phyloP scores from a whole-genome alignment of 2,797 vertebrate species.

The Eulemur rubriventer region DNA sequence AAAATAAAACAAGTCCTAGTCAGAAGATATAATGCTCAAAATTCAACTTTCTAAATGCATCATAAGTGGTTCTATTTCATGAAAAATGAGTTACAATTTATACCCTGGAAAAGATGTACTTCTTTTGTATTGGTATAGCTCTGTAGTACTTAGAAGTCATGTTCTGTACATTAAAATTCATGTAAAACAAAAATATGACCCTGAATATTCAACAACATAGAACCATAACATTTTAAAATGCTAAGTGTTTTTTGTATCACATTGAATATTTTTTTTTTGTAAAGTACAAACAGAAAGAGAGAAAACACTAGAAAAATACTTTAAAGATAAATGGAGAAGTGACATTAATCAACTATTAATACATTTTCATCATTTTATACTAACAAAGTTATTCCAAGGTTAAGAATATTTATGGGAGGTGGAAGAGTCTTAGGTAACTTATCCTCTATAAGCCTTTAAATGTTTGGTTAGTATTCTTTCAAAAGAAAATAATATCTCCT shows the following conservation, averaged over 20 bases:
- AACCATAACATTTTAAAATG: conserved; percentile 39
- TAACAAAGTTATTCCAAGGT: conserved; percentile 25
- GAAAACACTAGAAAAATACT: not conserved
- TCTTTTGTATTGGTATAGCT: not conserved
- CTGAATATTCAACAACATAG: not conserved
- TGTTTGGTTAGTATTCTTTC: not conserved
- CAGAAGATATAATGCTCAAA: not conserved
- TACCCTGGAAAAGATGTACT: not conserved
- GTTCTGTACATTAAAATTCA: not conserved
- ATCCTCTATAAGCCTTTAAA: not conserved
- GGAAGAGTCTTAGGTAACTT: not conserved
- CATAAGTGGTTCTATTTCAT: not conserved
- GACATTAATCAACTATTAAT: conserved; percentile 31
- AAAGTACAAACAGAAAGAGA: conserved; percentile 25
- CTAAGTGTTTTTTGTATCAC: not conserved
- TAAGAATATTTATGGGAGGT: not conserved
- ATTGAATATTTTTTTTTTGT: not conserved
- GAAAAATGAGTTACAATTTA: not conserved
- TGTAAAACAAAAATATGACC: conserved; percentile 23
- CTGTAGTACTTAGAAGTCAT: not conserved
- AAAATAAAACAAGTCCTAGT: not conserved
- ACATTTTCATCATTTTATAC: not conserved
- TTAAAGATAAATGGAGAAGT: not conserved
- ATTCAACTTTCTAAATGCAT: not conserved
- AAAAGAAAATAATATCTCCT: not conserved